phyloP scores from a whole-genome alignment of 1,140 invertebrate genomes.

The Drusus annulatus region DNA sequence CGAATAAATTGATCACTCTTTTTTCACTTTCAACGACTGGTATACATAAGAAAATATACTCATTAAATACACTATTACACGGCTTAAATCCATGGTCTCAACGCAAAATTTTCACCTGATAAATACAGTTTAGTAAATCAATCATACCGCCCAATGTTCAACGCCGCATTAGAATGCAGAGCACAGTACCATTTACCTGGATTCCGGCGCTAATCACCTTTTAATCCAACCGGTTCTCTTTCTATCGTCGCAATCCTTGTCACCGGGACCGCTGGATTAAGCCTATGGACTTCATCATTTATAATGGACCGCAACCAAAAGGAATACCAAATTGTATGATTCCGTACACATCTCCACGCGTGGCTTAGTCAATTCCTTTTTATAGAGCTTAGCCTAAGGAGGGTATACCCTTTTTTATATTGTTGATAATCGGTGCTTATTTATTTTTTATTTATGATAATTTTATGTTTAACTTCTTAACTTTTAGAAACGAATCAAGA shows the following conservation, averaged over 20 bases:
- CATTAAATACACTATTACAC: too few species aligned
- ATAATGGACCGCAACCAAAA: constrained; percentile 18
- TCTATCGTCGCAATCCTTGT: constrained; percentile 4
- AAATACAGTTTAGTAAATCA: background rate
- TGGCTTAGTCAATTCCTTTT: background rate
- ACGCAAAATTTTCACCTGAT: too few species aligned
- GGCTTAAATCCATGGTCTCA: too few species aligned
- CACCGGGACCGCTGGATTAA: constrained; percentile 13
- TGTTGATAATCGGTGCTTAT: too few species aligned
- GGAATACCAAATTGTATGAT: constrained; percentile 8
- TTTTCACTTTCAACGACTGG: too few species aligned
- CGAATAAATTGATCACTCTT: too few species aligned
- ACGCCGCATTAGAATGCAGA: background rate
- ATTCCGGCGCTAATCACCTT: constrained; percentile 8
- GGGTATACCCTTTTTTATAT: too few species aligned
- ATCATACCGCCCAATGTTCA: background rate
- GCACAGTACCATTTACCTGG: constrained; percentile 14
- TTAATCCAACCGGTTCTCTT: background rate
- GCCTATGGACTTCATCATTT: constrained; percentile 24
- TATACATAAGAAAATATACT: too few species aligned
- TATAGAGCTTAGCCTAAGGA: too few species aligned
- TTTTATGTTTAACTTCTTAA: too few species aligned
- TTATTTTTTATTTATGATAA: too few species aligned
- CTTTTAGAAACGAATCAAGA: too few species aligned
- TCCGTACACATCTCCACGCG: background rate